Conservation (phyloP, 2,113 vertebrate genomes). For the Cyphomyrus plagiostoma region DNA sequence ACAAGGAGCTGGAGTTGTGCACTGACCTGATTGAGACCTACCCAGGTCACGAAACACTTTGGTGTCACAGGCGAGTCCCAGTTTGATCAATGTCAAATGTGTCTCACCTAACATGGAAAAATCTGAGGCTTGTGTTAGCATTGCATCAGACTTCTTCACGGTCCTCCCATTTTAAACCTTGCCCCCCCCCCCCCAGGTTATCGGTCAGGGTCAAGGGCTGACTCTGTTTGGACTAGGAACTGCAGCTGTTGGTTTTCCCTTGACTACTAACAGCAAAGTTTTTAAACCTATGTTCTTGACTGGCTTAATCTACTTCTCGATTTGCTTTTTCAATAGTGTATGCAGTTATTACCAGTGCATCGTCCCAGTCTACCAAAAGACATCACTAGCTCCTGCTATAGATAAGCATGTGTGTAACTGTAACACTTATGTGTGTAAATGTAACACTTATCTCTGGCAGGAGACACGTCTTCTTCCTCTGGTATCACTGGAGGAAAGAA, state of each 20-base stretch:
- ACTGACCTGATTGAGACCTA: slow-evolving; percentile 85
- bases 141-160: background rate
- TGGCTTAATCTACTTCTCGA: background rate
- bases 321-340: background rate
- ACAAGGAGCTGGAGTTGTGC: slow-evolving; percentile 83
- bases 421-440: background rate
- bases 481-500: slow-evolving; percentile 70
- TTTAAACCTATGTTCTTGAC: background rate
- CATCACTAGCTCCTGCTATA: background rate
- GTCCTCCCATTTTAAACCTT: background rate
- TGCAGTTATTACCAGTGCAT: background rate
- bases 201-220: background rate
- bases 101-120: background rate
- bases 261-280: background rate
- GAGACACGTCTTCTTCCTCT: slow-evolving; percentile 80
- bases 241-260: background rate
- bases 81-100: background rate
- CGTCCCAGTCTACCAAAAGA: background rate
- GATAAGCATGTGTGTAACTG: background rate
- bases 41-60: slow-evolving; percentile 91
- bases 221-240: background rate
- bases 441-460: slow-evolving; percentile 44
- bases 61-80: slow-evolving; percentile 87
- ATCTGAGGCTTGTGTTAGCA: background rate
- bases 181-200: background rate